phyloP scores from a whole-genome alignment of 2,797 vertebrate genomes.

The Lophius americanus region DNA sequence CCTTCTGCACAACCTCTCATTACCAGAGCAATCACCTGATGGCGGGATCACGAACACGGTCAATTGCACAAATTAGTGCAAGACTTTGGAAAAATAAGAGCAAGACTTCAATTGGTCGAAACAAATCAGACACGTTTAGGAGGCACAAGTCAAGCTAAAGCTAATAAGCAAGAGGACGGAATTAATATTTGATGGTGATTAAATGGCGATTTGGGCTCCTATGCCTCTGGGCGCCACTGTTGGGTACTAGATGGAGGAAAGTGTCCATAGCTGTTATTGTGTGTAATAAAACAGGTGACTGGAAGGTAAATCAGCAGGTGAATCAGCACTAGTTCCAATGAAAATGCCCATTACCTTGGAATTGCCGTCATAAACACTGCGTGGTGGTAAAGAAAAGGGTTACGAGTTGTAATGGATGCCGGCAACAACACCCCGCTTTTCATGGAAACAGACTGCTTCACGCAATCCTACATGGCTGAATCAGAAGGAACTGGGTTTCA shows the following conservation, averaged over 20 bases:
- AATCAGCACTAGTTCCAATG: constrained; percentile 23
- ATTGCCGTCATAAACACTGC: constrained; percentile 45
- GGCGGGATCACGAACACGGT: constrained; percentile 54
- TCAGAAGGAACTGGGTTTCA: too few species aligned
- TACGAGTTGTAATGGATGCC: constrained; percentile 23
- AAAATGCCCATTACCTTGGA: constrained; percentile 48
- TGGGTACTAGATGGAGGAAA: constrained; percentile 8
- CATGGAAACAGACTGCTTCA: too few species aligned
- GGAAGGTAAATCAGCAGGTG: constrained; percentile 64
- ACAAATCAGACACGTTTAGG: constrained; percentile 75
- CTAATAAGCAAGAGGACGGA: constrained; percentile 51
- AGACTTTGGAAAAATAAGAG: constrained; percentile 68
- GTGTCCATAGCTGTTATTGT: constrained; percentile 20
- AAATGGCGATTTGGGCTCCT: constrained; percentile 49
- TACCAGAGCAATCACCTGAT: constrained; percentile 70
- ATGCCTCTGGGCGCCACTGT: constrained; percentile 40
- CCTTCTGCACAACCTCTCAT: constrained; percentile 64
- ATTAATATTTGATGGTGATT: constrained; percentile 64
- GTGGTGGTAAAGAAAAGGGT: constrained; percentile 15
- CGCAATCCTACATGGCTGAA: too few species aligned
- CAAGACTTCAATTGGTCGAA: constrained; percentile 71
- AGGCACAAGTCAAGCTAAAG: constrained; percentile 60
- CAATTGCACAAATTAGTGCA: constrained; percentile 63
- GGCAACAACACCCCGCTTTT: too few species aligned
- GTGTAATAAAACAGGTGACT: constrained; percentile 54